Base-by-base conservation (phyloP, 2,888 invertebrate genomes). In the Sesia apiformis region DNA sequence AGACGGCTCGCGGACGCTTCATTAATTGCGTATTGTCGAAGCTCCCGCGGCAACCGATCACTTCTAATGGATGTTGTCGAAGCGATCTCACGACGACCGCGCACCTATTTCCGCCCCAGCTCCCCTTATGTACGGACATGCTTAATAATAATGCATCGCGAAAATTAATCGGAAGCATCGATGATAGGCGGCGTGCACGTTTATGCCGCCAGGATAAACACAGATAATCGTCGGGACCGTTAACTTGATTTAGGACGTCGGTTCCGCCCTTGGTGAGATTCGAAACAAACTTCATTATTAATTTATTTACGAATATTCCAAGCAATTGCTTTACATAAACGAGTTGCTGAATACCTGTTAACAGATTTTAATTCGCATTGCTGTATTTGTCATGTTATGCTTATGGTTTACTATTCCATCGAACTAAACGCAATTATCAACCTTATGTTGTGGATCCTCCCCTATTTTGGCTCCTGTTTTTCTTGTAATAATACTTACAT, bases 11-110 rank as follows among this genome's bases (percentile, higher is more conserved):
- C 55, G 65, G 70, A 77, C 70, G 69, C 69, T 75, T 79, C 80
- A 80, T 85, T 85, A 84, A 84, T 84, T 80, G 76, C 68, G 74
- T 77, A 83, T 84, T 83, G 81, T 83, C 74, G 74, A 69, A 74
- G 74, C 69, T 65, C 57, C 60, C 60, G 58, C 53, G 57, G 65
- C 66, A 71, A 63, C 63, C 70, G 73, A 75, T 79, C 69, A 74
- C 76, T 75, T 80, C 74, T 69, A 61, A 49, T 57, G 69, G 81
- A 79, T 80, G 70, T 43, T 52, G 66, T 62, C 63, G 59, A 58
- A 59, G 60, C 65, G 66, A 77, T 78, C 78, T 74, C 46, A 46
- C 46, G 46, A 8, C 46, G 46, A 8, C 46, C 70, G 70, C 65
- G 46, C 8, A 66, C 69, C 64, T 68, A 74, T 74, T 78, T 74